Percentiles rank a stretch among this genome's conserved stretches.
Conservation (phyloP, 2,113 vertebrate species). For the Suricata suricatta region DNA sequence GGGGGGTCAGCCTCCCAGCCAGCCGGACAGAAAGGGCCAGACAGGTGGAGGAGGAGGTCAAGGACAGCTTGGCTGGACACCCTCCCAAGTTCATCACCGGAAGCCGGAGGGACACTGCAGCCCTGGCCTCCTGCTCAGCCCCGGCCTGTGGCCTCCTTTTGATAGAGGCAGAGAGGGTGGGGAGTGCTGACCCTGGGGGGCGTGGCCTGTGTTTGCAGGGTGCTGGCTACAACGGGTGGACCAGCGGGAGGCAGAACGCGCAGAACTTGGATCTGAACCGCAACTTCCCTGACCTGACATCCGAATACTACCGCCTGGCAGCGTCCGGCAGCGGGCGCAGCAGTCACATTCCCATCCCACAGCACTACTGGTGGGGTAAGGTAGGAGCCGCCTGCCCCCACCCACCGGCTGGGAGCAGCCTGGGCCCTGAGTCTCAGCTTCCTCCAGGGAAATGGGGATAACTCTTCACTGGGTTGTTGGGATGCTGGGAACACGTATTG, state of each 20-base stretch:
- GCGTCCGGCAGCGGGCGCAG: constrained; percentile 84
- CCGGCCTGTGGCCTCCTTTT: accelerated
- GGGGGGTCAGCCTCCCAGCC: background rate
- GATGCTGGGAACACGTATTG: accelerated
- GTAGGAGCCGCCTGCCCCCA: constrained; percentile 82
- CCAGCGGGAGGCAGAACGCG: constrained; percentile 91
- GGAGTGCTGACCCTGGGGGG: accelerated
- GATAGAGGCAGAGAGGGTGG: no score
- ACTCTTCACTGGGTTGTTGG: background rate
- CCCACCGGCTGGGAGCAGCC: background rate
- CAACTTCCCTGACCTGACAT: constrained; percentile 97
- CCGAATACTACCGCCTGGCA: constrained; percentile 90
- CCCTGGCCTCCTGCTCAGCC: accelerated
- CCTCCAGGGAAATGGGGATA: background rate
- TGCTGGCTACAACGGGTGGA: constrained; percentile 94
- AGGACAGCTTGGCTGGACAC: accelerated
- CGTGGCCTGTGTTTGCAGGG: constrained; percentile 83
- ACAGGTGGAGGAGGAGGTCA: background rate
- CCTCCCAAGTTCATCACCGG: accelerated
- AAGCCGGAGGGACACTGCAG: background rate
- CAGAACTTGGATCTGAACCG: constrained; percentile 97
- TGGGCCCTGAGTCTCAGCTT: background rate
- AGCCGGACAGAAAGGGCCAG: accelerated
- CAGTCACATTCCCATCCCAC: constrained; percentile 94
- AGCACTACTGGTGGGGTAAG: constrained; percentile 96